These are phyloP conservation scores for Ophiodon elongatus DNA, from an alignment of 2,113 vertebrate genomes.

Conservation along the genomic window DNA sequence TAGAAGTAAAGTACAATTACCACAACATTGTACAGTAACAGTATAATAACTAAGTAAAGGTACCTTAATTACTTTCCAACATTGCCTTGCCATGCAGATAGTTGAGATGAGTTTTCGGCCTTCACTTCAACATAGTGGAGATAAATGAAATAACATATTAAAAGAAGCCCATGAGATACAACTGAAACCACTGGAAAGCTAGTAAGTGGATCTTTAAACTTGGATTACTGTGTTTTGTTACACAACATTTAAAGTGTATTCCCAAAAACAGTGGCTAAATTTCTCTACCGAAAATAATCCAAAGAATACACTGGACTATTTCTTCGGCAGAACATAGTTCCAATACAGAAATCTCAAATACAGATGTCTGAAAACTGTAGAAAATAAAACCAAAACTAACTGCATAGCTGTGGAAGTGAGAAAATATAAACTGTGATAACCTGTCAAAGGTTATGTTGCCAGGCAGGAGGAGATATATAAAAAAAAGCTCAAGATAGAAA, in stretches of 20 bases:
- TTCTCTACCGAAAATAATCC: not conserved
- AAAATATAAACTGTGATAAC: slow-evolving; percentile 26
- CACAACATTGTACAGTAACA: not conserved
- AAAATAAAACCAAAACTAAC: not conserved
- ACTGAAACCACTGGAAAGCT: not conserved
- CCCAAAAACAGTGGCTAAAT: too few species aligned
- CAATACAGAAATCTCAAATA: not conserved
- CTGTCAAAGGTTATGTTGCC: slow-evolving; percentile 29
- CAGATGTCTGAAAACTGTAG: not conserved
- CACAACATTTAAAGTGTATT: not conserved
- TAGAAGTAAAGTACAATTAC: not conserved
- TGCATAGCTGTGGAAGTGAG: not conserved
- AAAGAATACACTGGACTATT: not conserved
- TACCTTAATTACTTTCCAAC: not conserved
- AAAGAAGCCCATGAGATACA: not conserved
- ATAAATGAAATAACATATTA: not conserved
- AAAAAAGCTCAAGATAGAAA: slow-evolving; percentile 37
- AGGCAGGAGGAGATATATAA: slow-evolving; percentile 11
- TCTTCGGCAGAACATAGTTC: not conserved
- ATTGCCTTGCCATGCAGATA: not conserved
- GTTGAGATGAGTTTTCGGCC: not conserved
- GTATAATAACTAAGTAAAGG: not conserved
- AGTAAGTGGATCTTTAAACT: not conserved
- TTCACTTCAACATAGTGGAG: not conserved
- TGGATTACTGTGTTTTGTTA: not conserved